A percentile compares a stretch with the other conserved stretches of the same genome.
Conservation (phyloP, 2,797 vertebrate genomes). For the Spinus olivaceus region DNA sequence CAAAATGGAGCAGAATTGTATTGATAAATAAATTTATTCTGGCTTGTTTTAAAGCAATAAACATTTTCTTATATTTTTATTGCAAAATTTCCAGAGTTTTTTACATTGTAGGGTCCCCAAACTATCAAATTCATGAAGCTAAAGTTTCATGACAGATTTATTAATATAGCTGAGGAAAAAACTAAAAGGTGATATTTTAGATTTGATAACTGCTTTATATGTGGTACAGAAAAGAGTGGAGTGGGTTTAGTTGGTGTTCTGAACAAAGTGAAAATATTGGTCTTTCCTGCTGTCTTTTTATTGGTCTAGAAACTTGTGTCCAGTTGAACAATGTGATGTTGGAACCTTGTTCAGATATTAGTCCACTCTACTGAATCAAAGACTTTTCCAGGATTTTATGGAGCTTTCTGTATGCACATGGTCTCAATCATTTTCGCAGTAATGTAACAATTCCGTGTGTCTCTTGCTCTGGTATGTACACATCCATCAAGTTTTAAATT, state of each 20-base stretch:
- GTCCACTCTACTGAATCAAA: background rate
- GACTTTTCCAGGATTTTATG: background rate
- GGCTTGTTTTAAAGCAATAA: background rate
- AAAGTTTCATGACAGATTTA: background rate
- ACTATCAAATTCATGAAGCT: background rate
- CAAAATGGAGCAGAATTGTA: background rate
- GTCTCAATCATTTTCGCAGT: background rate
- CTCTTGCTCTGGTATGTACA: background rate
- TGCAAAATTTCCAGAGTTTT: background rate
- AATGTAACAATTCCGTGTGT: background rate
- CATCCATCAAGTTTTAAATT: constrained; percentile 1
- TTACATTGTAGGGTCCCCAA: background rate
- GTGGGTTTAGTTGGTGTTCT: background rate
- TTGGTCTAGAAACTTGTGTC: background rate
- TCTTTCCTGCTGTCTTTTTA: background rate
- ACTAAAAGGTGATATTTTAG: background rate
- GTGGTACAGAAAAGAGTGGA: background rate
- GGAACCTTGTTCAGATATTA: background rate
- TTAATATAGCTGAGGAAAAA: background rate
- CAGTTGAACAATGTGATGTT: background rate
- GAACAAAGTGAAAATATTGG: background rate
- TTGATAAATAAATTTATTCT: background rate
- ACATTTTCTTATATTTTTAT: background rate
- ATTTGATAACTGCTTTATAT: background rate
- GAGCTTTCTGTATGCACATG: background rate